phyloP scores from a whole-genome alignment of 37 sponge, comb jelly and placozoan species.

The Beroe ovata region DNA sequence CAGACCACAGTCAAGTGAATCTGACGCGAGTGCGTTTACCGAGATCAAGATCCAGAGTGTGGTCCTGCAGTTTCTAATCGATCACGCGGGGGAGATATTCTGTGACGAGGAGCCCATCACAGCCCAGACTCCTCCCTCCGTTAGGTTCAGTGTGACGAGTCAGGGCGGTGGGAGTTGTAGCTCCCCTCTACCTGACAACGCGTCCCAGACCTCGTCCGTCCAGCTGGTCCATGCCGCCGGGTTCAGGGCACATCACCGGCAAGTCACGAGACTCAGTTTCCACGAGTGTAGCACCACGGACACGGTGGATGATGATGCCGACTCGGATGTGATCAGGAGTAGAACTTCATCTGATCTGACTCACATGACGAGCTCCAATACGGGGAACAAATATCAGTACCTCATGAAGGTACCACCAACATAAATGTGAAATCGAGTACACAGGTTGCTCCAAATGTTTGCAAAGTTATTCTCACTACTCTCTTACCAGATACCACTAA shows the following conservation, averaged over 20 bases:
- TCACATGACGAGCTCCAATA: conserved; percentile 38
- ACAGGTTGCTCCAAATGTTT: background rate
- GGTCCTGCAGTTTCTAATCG: conserved; percentile 63
- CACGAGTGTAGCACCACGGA: background rate
- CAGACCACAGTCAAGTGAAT: conserved; percentile 37
- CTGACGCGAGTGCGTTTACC: conserved; percentile 51
- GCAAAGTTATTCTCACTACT: background rate
- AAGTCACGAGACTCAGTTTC: conserved; percentile 33
- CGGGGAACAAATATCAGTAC: conserved; percentile 52
- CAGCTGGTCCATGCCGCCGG: conserved; percentile 47
- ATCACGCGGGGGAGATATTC: conserved; percentile 40
- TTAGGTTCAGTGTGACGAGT: background rate
- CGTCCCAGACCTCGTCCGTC: conserved; percentile 33
- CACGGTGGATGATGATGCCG: conserved; percentile 3
- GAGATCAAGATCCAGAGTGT: conserved; percentile 65
- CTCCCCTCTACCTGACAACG: conserved; percentile 23
- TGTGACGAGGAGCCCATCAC: conserved; percentile 2
- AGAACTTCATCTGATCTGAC: conserved; percentile 49
- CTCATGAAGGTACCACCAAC: conserved; percentile 59
- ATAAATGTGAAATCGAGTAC: background rate
- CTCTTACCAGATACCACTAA: conserved; percentile 32
- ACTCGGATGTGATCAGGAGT: background rate
- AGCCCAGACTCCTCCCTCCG: background rate
- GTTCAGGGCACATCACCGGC: conserved; percentile 14
- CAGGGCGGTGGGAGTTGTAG: background rate